Evolutionary conservation across 2,888 invertebrate species (phyloP), one percentile per base, ranked within the genome.

Genomic region (Conistra vaccinii): DNA sequence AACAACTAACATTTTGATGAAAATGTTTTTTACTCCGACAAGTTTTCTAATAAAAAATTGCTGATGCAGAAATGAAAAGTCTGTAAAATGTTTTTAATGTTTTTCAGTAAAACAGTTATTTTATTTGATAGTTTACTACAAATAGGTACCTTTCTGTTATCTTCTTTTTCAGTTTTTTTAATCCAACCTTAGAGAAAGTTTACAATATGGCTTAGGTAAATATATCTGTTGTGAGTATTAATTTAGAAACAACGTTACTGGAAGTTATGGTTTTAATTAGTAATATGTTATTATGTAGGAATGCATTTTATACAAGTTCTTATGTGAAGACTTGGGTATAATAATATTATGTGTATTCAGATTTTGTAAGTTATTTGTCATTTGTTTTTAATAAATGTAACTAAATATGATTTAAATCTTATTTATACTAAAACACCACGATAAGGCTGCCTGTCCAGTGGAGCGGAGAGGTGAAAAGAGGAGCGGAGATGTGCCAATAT

Each of bases 11-110:
- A 7, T 57, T 58, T 55, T 14, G 32, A 53, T 60, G 3, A 55
- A 20, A 35, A 0, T 10, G 3, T 17, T 35, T 62, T 55, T 42
- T 57, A 23, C 32, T 42, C 39, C 3, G 10, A 23, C 48, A 75
- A 76, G 39, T 66, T 76, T 75, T 48, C 9, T 39, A 65, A 75
- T 53, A 29, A 7, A 57, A 60, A 57, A 20, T 63, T 42, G 14
- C n/a, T 57, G 72, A 80, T 81, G 58, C 45, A 60, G 12, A 81
- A 48, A 66, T 66, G 48, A 45, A 32, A 80, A 32, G 14, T 73
- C n/a, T 63, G 32, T 2, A 3, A 48, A 77, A 48, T 6, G 4
- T 55, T 55, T 65, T 39, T 12, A 48, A 61, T 55, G 29, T 51
- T 35, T 80, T 60, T 60, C 12, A 55, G 6, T 39, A 29, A 60